Base-by-base conservation (phyloP, 1,140 invertebrate genomes). In the Dendrolimus punctatus region DNA sequence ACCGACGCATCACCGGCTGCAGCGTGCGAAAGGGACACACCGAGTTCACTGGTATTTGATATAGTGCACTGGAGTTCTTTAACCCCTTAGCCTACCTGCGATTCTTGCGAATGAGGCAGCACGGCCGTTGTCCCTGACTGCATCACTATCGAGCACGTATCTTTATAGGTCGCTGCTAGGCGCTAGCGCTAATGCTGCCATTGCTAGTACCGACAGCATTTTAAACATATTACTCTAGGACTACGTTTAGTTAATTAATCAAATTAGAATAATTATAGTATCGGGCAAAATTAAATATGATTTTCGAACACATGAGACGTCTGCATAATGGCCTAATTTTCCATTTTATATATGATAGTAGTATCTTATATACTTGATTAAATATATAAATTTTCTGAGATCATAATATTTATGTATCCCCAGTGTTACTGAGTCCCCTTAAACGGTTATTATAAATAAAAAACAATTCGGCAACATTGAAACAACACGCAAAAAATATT, bases 1-100 rank as follows among this genome's bases (percentile, higher is more conserved):
- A 62, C 58, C 71, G 69, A 76, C 77, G 80, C 80, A 71, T 62
- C 71, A 62, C 68, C 60, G 60, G 65, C 60, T 75, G 77, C 73
- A 76, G 61, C 57, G 77, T 68, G 71, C 56, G 76, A 79, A 78
- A 52, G 71, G 60, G 78, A 81, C 64, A 55, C 60, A 62, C 65
- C 67, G 76, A 82, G 85, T 88, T 87, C 86, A 88, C 85, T 83
- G 87, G 81, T 87, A 87, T 82, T 85, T 84, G 81, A 88, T 88
- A 82, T 88, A 87, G 87, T 87, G 84, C 87, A 88, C 70, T 62
- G 62, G 76, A 84, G 87, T 87, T 88, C 84, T 78, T 88, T 88
- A 87, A 87, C 86, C 85, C 84, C 76, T 81, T 87, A 86, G 82
- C 85, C 86, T 88, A 87, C 83, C 85, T 88, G 84, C 76, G 74